A percentile compares a stretch with the other conserved stretches of the same genome.
Conservation (phyloP, 1,140 invertebrate species). For the Grapholita molesta region DNA sequence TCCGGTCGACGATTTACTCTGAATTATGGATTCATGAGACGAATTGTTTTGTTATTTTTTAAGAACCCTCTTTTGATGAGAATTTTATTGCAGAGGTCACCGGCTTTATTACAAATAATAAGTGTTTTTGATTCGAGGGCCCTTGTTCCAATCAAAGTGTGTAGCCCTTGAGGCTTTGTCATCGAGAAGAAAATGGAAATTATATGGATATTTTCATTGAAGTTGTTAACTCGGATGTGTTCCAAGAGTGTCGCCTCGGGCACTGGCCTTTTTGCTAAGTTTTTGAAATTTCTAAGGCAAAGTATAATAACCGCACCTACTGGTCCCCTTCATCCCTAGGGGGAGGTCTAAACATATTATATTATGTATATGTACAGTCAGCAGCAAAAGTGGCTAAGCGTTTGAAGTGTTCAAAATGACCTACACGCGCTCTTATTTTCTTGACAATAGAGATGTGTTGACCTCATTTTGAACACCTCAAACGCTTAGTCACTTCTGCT, state of each 20-base stretch:
- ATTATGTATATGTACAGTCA: no score
- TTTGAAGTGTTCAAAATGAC: no score
- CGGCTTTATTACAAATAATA: slow-evolving; percentile 9
- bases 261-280: neutral
- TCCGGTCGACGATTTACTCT: slow-evolving; percentile 56
- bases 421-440: no score
- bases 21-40: slow-evolving; percentile 58
- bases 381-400: no score
- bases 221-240: neutral
- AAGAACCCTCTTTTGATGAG: slow-evolving; percentile 18
- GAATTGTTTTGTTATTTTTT: slow-evolving; percentile 40
- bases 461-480: no score
- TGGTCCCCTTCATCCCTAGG: no score
- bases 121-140: slow-evolving; percentile 2
- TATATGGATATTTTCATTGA: neutral
- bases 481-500: no score
- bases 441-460: no score
- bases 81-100: slow-evolving; percentile 13
- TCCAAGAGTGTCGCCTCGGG: neutral
- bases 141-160: slow-evolving; percentile 13
- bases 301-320: no score
- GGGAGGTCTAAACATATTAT: no score
- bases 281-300: neutral
- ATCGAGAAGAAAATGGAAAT: neutral
- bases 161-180: slow-evolving; percentile 1